Evolutionary conservation across 2,888 invertebrate genomes (phyloP).

Genomic region (Limnephilus auricula): DNA sequence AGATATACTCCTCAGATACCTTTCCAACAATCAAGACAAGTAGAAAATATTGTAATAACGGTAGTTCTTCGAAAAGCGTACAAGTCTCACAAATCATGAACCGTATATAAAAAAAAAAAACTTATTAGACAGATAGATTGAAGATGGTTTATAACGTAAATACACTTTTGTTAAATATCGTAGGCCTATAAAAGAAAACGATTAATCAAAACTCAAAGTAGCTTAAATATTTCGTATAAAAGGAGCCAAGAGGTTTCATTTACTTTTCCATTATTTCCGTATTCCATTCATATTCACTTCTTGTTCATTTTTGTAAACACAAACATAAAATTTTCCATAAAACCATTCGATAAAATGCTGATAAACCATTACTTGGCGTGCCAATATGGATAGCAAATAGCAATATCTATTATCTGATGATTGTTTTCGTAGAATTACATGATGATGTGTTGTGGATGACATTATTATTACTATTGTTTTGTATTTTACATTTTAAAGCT

Average conservation of each 20-base stretch:
- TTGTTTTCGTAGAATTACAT: neutral
- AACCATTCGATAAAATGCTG: neutral
- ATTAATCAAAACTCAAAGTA: neutral
- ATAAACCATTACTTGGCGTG: neutral
- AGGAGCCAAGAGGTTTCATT: neutral
- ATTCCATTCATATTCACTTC: neutral
- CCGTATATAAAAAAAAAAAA: neutral
- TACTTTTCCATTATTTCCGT: neutral
- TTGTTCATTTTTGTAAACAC: neutral
- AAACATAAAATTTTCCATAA: neutral
- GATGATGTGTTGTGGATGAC: neutral
- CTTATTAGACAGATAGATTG: neutral
- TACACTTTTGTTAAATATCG: neutral
- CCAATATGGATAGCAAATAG: neutral
- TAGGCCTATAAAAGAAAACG: neutral
- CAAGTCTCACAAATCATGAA: neutral
- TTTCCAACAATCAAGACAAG: too few species aligned
- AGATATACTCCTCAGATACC: too few species aligned
- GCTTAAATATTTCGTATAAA: neutral
- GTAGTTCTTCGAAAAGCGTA: neutral
- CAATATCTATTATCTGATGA: neutral
- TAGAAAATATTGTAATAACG: neutral
- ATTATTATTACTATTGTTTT: neutral
- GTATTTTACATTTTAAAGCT: neutral
- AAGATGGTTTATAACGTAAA: neutral